These are phyloP conservation scores for Lithophane socia DNA, from an alignment of 2,888 invertebrate genomes.

Conservation along the genomic window DNA sequence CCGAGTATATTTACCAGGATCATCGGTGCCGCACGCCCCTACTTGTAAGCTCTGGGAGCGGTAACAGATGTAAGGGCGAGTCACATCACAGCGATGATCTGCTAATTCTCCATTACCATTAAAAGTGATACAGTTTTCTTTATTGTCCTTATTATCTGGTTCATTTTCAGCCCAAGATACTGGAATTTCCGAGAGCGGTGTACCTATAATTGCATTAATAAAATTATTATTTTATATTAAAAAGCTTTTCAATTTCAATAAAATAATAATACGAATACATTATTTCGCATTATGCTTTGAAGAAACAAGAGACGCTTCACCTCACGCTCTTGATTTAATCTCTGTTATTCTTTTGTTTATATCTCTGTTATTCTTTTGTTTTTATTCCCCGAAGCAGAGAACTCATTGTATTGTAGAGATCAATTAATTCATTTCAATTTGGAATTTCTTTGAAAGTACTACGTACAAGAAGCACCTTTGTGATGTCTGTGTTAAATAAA, in stretches of 20 bases:
- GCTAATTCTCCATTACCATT: conserved; percentile 45
- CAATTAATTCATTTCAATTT: not conserved
- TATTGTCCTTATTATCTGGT: conserved; percentile 10
- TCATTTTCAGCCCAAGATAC: conserved; percentile 56
- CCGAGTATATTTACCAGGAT: conserved; percentile 27
- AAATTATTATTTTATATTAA: not conserved
- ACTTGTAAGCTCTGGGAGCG: conserved; percentile 8
- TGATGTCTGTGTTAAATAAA: not conserved
- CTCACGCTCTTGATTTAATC: not conserved
- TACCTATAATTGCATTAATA: conserved; percentile 45
- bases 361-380: no score
- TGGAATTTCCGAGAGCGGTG: conserved; percentile 41
- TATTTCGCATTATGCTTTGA: not conserved
- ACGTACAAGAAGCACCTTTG: not conserved
- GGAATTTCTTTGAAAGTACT: not conserved
- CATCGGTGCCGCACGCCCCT: conserved; percentile 56
- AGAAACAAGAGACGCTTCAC: not conserved
- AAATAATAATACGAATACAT: not conserved
- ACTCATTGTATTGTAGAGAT: not conserved
- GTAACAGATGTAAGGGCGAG: conserved; percentile 62
- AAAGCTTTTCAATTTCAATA: not conserved
- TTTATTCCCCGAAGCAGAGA: not conserved
- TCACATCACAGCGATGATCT: conserved; percentile 45
- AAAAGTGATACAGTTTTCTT: conserved; percentile 61
- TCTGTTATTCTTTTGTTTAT: not conserved